A percentile compares a stretch with the other conserved stretches of the same genome.
phyloP scores from a whole-genome alignment of 1,140 invertebrate species.

The Sesamia nonagrioides region DNA sequence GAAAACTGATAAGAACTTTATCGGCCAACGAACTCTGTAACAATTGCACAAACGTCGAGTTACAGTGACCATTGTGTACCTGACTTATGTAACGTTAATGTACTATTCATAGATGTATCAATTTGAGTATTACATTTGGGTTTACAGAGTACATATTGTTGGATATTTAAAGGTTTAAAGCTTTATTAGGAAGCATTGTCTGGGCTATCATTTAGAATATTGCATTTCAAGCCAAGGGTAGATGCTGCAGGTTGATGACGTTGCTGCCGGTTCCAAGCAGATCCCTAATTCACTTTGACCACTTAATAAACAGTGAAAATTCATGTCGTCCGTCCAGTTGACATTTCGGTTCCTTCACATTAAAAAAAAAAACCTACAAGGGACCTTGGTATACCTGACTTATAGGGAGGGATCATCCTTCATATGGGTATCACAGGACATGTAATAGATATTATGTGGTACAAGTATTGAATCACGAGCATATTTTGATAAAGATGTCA shows the following conservation, averaged over 20 bases:
- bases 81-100: constrained; percentile 27
- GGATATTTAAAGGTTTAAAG: not conserved
- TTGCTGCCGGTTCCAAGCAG: not conserved
- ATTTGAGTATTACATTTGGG: constrained; percentile 16
- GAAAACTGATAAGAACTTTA: constrained; percentile 80
- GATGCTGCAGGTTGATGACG: not conserved
- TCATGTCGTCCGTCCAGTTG: no score
- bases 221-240: not conserved
- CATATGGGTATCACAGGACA: no score
- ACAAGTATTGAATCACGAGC: not conserved
- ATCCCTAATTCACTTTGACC: no score
- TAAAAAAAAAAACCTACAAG: no score
- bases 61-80: constrained; percentile 59
- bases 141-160: constrained; percentile 15
- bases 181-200: constrained; percentile 2
- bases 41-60: constrained; percentile 64
- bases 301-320: no score
- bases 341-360: no score
- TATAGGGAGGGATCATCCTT: no score
- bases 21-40: constrained; percentile 76
- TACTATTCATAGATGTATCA: constrained; percentile 29
- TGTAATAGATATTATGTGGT: no score
- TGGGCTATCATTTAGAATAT: not conserved
- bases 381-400: no score
- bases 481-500: not conserved